phyloP scores from a whole-genome alignment of 2,797 vertebrate species.

The Poecilia velifera region DNA sequence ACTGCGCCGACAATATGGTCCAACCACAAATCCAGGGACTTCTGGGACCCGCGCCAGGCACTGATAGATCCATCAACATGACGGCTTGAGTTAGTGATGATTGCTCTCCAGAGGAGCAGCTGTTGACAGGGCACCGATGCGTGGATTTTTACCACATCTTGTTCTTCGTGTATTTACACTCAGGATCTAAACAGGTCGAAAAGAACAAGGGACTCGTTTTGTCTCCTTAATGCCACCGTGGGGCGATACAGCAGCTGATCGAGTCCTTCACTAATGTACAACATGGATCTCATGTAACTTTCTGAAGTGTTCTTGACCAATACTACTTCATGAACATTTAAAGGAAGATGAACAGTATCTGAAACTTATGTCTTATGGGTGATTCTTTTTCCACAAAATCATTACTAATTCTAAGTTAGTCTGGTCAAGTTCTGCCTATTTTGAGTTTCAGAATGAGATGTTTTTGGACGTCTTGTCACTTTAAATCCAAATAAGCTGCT shows the following conservation, averaged over 20 bases:
- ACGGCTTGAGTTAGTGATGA: conserved; percentile 52
- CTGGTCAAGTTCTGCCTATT: too few species aligned
- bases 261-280: not conserved
- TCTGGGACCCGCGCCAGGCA: conserved; percentile 62
- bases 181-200: conserved; percentile 19
- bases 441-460: too few species aligned
- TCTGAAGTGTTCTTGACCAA: not conserved
- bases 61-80: conserved; percentile 72
- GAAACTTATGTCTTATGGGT: not conserved
- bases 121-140: conserved; percentile 39
- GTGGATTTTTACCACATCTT: conserved; percentile 37
- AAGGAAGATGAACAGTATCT: not conserved
- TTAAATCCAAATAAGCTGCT: too few species aligned
- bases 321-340: not conserved
- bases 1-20: conserved; percentile 68
- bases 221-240: conserved; percentile 1
- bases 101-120: conserved; percentile 58
- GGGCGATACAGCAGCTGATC: not conserved
- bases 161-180: conserved; percentile 47
- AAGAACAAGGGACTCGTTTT: not conserved
- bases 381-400: too few species aligned
- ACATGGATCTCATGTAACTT: not conserved
- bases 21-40: conserved; percentile 59
- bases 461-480: too few species aligned
- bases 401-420: too few species aligned